phyloP scores from a whole-genome alignment of 2,797 vertebrate genomes.

The Macropodus opercularis region DNA sequence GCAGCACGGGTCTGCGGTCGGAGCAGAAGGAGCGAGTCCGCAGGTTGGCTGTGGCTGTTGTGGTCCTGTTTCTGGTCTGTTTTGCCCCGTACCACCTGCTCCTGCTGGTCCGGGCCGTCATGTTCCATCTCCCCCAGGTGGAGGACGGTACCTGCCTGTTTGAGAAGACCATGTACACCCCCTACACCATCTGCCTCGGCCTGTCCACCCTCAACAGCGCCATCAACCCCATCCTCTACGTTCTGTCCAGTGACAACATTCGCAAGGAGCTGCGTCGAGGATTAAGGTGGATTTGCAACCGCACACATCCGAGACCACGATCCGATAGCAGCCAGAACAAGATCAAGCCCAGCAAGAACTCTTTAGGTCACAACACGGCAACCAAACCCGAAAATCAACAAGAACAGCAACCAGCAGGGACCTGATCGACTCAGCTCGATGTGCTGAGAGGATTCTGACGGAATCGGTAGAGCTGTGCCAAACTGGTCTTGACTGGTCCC shows the following conservation, averaged over 20 bases:
- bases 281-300: slow-evolving; percentile 51
- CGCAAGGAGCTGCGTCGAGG: slow-evolving; percentile 76
- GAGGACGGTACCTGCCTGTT: slow-evolving; percentile 59
- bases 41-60: slow-evolving; percentile 75
- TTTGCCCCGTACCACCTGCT: slow-evolving; percentile 90
- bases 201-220: slow-evolving; percentile 87
- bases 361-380: slow-evolving; percentile 4
- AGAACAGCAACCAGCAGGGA: not conserved
- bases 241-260: slow-evolving; percentile 84
- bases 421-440: not conserved
- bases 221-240: slow-evolving; percentile 89
- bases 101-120: slow-evolving; percentile 78
- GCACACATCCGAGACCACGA: not conserved
- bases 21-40: slow-evolving; percentile 83
- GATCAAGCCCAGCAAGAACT: slow-evolving; percentile 60
- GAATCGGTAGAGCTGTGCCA: not conserved
- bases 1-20: slow-evolving; percentile 75
- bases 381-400: not conserved
- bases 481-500: too few relatives aligned
- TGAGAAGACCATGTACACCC: slow-evolving; percentile 76
- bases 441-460: not conserved
- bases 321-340: slow-evolving; percentile 59
- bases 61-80: slow-evolving; percentile 87
- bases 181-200: slow-evolving; percentile 83
- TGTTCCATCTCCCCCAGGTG: slow-evolving; percentile 60